Base-by-base conservation (phyloP, 2,797 vertebrate genomes). In the Triplophysa bombifrons region DNA sequence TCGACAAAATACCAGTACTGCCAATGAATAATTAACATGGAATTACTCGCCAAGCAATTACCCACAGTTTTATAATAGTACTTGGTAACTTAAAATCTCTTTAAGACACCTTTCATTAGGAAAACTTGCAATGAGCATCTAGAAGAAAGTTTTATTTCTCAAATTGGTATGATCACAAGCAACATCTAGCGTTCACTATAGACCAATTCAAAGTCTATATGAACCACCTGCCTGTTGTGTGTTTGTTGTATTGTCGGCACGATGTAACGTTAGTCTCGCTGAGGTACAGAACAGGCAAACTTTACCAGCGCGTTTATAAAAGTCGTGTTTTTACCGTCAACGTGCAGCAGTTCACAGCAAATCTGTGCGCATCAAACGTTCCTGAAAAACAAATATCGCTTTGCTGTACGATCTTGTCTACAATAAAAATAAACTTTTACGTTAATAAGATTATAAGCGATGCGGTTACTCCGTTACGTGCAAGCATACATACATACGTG, bases 341-440 rank as follows among this genome's bases (percentile, higher is more conserved):
- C 55, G 6, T 16, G 12, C 30, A 44, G 17, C 38, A 9, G 56
- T 13, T 76, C 65, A 20, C 38, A 44, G 34, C 75, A 69, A 60
- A 60, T 1, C 55, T n/a, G 22, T 48, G 38, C 20, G 7, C 38
- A 25, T 60, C 25, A 60, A 60, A 25, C 58, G 48, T 46, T 20
- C 30, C 16, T 16, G 10, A 20, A 44, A 25, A 76, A 76, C 51
- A 66, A 34, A 3, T 3, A 10, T 38, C 61, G n/a, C 9, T n/a
- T 58, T 46, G 13, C 11, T 68, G 30, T 16, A 58, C 30, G 58
- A 38, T 17, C 16, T 30, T 51, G 9, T 16, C 6, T 46, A 4
- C 3, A 12, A 48, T 22, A 20, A 51, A 3, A 30, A 6, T 34
- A 69, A 76, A 76, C 74, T 68, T 76, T 58, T 17, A 11, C 14